phyloP scores from a whole-genome alignment of 2,113 vertebrate species.

The Oreotrochilus melanogaster region DNA sequence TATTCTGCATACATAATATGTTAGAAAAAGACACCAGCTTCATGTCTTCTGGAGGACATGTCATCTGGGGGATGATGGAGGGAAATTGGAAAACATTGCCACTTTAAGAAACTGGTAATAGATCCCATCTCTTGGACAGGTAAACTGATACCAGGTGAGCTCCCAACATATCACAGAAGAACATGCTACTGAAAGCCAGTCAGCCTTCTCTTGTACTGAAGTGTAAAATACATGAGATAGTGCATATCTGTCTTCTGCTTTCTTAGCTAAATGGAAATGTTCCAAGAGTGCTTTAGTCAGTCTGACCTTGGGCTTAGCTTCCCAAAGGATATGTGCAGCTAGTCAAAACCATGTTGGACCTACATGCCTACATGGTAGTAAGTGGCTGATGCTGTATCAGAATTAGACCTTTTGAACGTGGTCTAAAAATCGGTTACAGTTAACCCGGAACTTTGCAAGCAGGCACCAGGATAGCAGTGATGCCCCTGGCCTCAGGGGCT shows the following conservation, averaged over 20 bases:
- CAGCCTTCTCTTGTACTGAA: neutral
- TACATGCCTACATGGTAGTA: neutral
- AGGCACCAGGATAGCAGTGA: neutral
- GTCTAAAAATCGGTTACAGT: neutral
- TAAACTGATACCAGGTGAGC: neutral
- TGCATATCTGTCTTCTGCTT: neutral
- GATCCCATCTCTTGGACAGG: neutral
- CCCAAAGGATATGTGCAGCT: neutral
- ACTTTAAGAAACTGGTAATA: neutral
- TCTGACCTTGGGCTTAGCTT: neutral
- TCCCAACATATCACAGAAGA: neutral
- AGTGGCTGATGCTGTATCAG: neutral
- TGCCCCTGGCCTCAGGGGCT: neutral
- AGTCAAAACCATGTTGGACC: neutral
- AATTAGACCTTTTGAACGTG: neutral
- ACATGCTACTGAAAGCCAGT: neutral
- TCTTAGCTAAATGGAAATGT: neutral
- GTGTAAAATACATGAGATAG: neutral
- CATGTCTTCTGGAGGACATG: constrained; percentile 7
- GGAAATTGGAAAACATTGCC: neutral
- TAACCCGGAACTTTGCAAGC: neutral
- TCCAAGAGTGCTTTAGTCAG: neutral
- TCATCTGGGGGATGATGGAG: neutral
- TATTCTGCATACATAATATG: constrained; percentile 27
- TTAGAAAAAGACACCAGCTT: constrained; percentile 33